A percentile compares a stretch with the other conserved stretches of the same genome.
These are phyloP conservation scores for Tiaroga cobitis DNA, from an alignment of 2,797 vertebrate species.

Conservation along the genomic window DNA sequence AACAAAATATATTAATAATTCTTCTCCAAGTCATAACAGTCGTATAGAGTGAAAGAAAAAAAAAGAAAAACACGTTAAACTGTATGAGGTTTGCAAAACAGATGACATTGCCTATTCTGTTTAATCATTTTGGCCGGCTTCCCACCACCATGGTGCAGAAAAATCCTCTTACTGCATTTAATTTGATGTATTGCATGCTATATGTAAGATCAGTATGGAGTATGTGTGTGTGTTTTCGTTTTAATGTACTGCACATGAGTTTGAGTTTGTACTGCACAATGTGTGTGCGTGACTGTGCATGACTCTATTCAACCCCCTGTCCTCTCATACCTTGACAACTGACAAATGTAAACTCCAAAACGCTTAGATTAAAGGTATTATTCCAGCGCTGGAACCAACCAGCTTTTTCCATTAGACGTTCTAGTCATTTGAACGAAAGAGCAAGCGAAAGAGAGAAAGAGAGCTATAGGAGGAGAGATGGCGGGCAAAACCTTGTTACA, in stretches of 20 bases:
- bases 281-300: constrained; percentile 14
- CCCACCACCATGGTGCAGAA: constrained; percentile 32
- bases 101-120: constrained; percentile 39
- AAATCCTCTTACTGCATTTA: constrained; percentile 36
- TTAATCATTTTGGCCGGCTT: constrained; percentile 32
- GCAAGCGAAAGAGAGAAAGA: neutral
- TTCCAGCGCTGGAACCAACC: constrained; percentile 75
- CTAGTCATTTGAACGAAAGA: constrained; percentile 14
- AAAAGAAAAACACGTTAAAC: constrained; percentile 32
- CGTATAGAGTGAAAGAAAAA: neutral
- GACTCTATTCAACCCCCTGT: constrained; percentile 34
- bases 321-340: constrained; percentile 71
- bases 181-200: constrained; percentile 47
- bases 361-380: constrained; percentile 82
- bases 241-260: constrained; percentile 54
- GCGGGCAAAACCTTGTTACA: constrained; percentile 82
- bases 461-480: constrained; percentile 32
- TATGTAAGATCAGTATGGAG: constrained; percentile 28
- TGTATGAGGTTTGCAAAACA: constrained; percentile 37
- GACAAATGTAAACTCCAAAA: constrained; percentile 81
- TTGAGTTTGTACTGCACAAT: constrained; percentile 23
- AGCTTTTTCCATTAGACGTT: constrained; percentile 65
- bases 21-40: constrained; percentile 14
- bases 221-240: constrained; percentile 38
- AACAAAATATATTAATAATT: neutral